These are phyloP conservation scores for Nowickia ferox DNA, from an alignment of 2,888 invertebrate species.

Conservation along the genomic window DNA sequence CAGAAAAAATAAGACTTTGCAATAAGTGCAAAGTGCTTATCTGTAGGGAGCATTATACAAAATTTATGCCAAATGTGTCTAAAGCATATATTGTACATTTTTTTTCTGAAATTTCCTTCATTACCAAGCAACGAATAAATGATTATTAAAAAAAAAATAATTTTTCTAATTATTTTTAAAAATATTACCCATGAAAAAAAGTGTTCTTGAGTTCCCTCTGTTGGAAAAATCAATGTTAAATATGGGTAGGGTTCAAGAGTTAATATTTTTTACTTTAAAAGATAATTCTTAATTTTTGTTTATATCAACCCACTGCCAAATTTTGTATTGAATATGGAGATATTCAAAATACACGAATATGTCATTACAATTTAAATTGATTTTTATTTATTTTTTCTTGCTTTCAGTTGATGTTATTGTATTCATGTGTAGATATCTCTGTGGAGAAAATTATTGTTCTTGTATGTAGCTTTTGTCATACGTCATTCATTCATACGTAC, in stretches of 20 bases:
- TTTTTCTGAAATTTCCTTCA: no score
- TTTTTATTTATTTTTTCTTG: conserved; percentile 22
- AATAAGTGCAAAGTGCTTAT: no score
- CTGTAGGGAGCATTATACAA: no score
- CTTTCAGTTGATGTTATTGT: conserved; percentile 4
- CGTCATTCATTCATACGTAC: background rate
- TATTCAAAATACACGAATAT: conserved; percentile 57
- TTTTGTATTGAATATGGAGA: conserved; percentile 35
- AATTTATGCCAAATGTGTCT: background rate
- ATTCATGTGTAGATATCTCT: background rate
- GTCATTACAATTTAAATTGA: conserved; percentile 65
- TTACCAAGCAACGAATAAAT: no score
- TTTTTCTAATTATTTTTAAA: no score
- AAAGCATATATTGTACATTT: background rate
- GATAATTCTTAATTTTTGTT: background rate
- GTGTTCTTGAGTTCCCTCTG: no score
- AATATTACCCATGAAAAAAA: no score
- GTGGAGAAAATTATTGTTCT: background rate
- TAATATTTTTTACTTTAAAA: background rate
- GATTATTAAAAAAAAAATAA: no score
- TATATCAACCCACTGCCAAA: background rate
- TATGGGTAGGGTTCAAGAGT: no score
- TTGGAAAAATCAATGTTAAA: no score
- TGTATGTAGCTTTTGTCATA: conserved; percentile 10
- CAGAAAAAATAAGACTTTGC: no score